Conservation (phyloP, 2,888 invertebrate genomes). For the Drosophila aldrichi region DNA sequence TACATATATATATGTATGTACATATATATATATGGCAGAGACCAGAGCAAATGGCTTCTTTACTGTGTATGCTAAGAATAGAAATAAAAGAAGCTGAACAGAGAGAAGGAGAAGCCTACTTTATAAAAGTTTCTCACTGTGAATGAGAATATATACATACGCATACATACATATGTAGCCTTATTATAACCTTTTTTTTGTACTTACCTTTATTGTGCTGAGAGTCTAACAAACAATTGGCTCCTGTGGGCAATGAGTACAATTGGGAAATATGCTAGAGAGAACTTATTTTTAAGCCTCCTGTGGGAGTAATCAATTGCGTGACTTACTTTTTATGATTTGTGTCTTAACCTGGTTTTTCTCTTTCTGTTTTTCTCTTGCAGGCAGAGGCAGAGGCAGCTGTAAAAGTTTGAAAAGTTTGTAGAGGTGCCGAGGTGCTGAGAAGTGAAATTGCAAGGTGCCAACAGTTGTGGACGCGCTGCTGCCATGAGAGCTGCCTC, state of each 20-base stretch:
- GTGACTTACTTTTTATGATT: conserved; percentile 1
- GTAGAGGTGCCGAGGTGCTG: conserved; percentile 45
- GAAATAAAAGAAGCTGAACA: too few species aligned
- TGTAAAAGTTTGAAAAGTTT: conserved; percentile 4
- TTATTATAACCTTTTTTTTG: too few species aligned
- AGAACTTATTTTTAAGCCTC: not conserved
- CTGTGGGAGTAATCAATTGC: not conserved
- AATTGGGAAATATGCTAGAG: not conserved
- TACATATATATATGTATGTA: too few species aligned
- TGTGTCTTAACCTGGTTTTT: conserved; percentile 29
- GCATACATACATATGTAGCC: too few species aligned
- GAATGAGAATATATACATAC: too few species aligned
- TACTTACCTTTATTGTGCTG: not conserved
- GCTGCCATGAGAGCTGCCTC: conserved; percentile 73
- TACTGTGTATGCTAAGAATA: too few species aligned
- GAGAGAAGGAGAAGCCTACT: too few species aligned
- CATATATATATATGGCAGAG: too few species aligned
- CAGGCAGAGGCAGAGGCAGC: conserved; percentile 25
- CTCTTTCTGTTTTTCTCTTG: conserved; percentile 28
- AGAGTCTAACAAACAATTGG: not conserved
- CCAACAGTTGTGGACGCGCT: conserved; percentile 25
- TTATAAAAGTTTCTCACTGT: too few species aligned
- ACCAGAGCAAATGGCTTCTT: too few species aligned
- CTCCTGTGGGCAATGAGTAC: not conserved
- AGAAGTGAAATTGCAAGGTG: conserved; percentile 36